A percentile compares a stretch with the other conserved stretches of the same genome.
Conservation (phyloP, 2,797 vertebrate species). For the Ara ararauna region DNA sequence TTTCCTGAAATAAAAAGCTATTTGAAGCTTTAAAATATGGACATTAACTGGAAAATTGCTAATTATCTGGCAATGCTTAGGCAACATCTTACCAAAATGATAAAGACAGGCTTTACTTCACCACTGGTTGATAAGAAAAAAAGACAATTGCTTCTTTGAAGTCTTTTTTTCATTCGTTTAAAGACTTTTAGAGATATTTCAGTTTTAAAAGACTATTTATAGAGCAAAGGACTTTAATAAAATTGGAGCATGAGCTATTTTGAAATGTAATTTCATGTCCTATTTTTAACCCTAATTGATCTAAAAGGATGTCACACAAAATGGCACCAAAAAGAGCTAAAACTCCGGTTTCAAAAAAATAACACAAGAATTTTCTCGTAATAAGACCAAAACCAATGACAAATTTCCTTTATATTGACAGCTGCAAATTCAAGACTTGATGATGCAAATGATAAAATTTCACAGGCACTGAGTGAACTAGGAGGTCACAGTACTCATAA, state of each 20-base stretch:
- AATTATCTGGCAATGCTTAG: neutral
- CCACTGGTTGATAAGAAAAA: neutral
- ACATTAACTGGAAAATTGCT: neutral
- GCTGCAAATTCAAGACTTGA: neutral
- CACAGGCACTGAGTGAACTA: neutral
- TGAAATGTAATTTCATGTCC: neutral
- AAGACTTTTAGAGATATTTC: neutral
- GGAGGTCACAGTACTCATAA: neutral
- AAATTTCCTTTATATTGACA: neutral
- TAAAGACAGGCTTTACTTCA: neutral
- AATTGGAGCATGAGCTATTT: neutral
- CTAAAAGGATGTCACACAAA: neutral
- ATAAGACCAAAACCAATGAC: neutral
- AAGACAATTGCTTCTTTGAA: neutral
- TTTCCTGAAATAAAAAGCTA: neutral
- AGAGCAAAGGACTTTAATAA: neutral
- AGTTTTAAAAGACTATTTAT: constrained; percentile 19
- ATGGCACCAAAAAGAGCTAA: neutral
- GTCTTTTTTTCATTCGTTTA: neutral
- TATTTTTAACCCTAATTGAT: constrained; percentile 32
- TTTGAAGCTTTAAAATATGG: neutral
- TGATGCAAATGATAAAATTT: neutral
- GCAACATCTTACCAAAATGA: neutral
- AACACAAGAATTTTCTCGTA: neutral
- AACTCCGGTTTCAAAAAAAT: neutral